These are phyloP conservation scores for Microcebus jonahi DNA, from an alignment of 2,113 vertebrate genomes.

Conservation along the genomic window DNA sequence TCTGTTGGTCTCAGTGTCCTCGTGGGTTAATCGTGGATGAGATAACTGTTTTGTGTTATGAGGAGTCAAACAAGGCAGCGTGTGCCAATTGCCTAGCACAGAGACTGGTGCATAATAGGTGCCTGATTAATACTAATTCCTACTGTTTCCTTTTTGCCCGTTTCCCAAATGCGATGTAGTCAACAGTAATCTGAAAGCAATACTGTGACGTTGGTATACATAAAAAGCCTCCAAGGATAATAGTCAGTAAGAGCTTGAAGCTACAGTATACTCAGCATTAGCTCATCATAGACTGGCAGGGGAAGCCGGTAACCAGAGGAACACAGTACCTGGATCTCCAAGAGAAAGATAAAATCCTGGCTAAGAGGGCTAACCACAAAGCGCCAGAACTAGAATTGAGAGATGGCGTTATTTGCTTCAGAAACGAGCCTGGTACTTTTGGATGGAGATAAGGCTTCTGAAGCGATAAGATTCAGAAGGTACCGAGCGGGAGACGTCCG, in stretches of 20 bases:
- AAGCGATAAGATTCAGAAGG: background rate
- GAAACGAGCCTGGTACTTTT: background rate
- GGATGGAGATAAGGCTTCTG: background rate
- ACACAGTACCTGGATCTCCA: background rate
- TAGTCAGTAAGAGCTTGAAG: background rate
- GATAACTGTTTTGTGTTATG: background rate
- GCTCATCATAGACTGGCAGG: background rate
- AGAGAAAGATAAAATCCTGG: background rate
- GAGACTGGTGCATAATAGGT: background rate
- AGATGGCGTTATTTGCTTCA: background rate
- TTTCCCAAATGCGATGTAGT: background rate
- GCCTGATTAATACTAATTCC: background rate
- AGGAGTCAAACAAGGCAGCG: background rate
- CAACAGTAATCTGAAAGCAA: background rate
- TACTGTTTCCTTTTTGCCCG: background rate
- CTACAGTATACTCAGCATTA: background rate
- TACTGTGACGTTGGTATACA: background rate
- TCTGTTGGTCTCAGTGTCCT: background rate
- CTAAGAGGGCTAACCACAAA: background rate
- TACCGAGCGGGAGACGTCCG: background rate
- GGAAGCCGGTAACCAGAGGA: background rate
- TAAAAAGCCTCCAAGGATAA: background rate
- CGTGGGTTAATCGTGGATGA: background rate
- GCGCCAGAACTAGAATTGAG: background rate
- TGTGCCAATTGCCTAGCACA: background rate